A percentile compares a stretch with the other conserved stretches of the same genome.
These are phyloP conservation scores for Coracopsis vasa DNA, from an alignment of 2,113 vertebrate species.

Conservation along the genomic window DNA sequence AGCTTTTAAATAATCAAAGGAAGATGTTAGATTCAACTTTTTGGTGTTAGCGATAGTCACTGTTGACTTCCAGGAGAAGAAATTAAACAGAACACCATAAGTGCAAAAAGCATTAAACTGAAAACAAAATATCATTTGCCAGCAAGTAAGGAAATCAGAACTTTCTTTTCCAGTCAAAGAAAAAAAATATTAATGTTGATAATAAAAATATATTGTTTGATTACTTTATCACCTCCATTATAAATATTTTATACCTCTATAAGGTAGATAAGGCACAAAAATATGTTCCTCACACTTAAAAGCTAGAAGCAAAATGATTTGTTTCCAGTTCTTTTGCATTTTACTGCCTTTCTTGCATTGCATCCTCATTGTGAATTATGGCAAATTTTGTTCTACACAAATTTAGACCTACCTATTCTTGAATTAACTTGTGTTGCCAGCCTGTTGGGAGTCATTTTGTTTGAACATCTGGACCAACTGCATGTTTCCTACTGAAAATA, in stretches of 20 bases:
- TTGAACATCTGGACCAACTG: constrained; percentile 72
- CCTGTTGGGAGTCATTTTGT: constrained; percentile 54
- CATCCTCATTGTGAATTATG: constrained; percentile 40
- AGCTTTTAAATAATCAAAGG: neutral
- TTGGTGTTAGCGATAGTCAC: neutral
- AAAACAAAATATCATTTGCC: neutral
- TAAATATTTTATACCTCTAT: neutral
- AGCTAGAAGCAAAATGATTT: neutral
- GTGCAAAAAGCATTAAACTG: neutral
- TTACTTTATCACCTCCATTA: neutral
- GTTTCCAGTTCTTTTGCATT: constrained; percentile 8
- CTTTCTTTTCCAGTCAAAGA: neutral
- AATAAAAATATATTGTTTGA: neutral
- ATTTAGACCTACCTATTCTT: constrained; percentile 52
- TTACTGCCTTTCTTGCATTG: neutral
- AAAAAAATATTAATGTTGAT: neutral
- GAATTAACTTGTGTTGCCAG: constrained; percentile 61
- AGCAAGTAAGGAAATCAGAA: neutral
- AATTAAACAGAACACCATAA: neutral
- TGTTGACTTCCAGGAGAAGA: neutral
- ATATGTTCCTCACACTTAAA: neutral
- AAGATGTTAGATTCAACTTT: neutral
- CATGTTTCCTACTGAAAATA: constrained; percentile 57
- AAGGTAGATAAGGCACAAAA: neutral
- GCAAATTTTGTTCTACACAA: constrained; percentile 17